A percentile compares a stretch with the other conserved stretches of the same genome.
These are phyloP conservation scores for Cuniculus paca DNA, from an alignment of 2,797 vertebrate species.

Conservation along the genomic window DNA sequence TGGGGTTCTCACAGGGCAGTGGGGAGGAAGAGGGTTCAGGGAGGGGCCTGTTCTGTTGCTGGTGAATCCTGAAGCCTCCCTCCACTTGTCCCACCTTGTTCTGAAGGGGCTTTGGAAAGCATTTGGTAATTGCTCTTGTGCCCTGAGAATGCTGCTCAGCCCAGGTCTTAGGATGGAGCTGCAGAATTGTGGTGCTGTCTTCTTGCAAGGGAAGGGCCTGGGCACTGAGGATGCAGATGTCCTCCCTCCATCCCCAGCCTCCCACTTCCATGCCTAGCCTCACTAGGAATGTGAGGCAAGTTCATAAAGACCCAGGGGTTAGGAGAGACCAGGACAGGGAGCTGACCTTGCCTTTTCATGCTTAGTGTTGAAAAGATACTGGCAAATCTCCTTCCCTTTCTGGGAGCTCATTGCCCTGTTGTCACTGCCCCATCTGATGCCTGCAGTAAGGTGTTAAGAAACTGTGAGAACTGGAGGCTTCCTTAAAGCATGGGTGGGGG, in stretches of 20 bases:
- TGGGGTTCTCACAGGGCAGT: not conserved
- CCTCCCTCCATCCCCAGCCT: not conserved
- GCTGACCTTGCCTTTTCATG: not conserved
- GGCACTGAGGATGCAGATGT: not conserved
- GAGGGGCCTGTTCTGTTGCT: not conserved
- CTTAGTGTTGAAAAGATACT: not conserved
- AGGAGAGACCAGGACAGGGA: fast-evolving
- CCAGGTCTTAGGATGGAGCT: not conserved
- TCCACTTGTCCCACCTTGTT: fast-evolving
- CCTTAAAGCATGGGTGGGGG: not conserved
- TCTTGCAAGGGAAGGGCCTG: not conserved
- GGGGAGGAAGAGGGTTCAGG: not conserved
- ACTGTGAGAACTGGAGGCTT: not conserved
- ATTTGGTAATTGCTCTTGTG: not conserved
- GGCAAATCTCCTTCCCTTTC: not conserved
- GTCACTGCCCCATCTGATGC: not conserved
- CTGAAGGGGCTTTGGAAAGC: not conserved
- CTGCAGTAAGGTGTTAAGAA: not conserved
- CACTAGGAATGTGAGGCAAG: fast-evolving
- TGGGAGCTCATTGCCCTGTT: not conserved
- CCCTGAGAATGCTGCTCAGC: not conserved
- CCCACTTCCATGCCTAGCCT: not conserved
- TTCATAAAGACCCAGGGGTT: not conserved
- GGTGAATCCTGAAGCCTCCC: not conserved
- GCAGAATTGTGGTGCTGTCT: fast-evolving